Percentiles rank a stretch among this genome's conserved stretches.
Conservation (phyloP, 2,797 vertebrate species). For the Varecia variegata region DNA sequence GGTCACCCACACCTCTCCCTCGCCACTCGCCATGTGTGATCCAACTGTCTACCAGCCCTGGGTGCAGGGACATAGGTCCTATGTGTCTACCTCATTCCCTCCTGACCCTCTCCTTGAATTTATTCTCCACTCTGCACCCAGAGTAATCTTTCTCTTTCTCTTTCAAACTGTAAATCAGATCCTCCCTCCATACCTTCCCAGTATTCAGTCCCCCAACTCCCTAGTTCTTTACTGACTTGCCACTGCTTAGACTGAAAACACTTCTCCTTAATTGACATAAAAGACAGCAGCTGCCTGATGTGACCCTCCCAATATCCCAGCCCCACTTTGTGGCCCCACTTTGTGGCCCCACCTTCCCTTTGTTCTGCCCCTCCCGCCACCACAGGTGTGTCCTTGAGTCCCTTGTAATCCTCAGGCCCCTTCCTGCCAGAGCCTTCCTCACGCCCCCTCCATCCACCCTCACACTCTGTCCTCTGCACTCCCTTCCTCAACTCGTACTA, state of each 20-base stretch:
- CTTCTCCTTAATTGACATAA: background rate
- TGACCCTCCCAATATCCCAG: background rate
- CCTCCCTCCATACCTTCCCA: background rate
- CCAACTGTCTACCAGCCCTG: background rate
- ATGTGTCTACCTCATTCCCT: background rate
- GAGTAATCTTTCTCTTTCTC: background rate
- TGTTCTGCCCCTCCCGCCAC: background rate
- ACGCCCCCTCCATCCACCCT: background rate
- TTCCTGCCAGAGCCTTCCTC: background rate
- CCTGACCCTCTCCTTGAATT: background rate
- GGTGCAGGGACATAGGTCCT: background rate
- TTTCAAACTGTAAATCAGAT: background rate
- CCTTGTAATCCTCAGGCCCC: background rate
- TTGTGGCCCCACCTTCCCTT: fast-evolving
- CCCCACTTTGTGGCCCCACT: too few relatives aligned
- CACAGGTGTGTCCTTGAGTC: background rate
- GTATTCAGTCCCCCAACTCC: background rate
- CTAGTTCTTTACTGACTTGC: background rate
- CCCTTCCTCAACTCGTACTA: background rate
- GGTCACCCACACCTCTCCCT: background rate
- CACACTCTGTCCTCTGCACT: background rate
- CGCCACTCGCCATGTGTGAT: background rate
- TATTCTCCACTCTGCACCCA: background rate
- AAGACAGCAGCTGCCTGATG: background rate
- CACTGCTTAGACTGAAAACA: background rate